Base-by-base conservation (phyloP, 2,113 vertebrate genomes). In the Chauna torquata region DNA sequence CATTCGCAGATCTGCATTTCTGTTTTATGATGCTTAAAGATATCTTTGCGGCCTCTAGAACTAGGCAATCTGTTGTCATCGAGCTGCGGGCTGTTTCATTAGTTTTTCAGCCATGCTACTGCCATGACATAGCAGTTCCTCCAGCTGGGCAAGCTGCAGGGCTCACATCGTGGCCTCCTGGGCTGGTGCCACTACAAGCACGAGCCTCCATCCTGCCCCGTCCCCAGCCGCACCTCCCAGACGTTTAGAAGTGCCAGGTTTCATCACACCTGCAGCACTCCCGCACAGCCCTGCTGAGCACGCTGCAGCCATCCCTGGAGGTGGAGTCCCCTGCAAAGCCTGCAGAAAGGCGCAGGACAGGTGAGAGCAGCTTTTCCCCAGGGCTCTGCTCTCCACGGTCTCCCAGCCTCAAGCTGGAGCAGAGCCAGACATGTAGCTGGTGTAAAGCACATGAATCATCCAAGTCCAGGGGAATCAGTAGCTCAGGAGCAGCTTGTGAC, bases 341-440 rank as follows among this genome's bases (percentile, higher is more conserved):
- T 0, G 0, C 8, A 42, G 30, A n/a, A 9, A 36, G 40, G 22
- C 47, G 11, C 1, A 1, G 32, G 1, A 1, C 23, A n/a, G 32
- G 30, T 6, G 28, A 36, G 28, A 36, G 22, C 75, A 4, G 3
- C 58, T 16, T 70, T 17, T 32, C 34, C 75, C 36, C 5, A n/a
- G 2, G 32, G 49, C 64, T 65, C 47, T 11, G 0, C 13, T 58
- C 23, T 4, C 9, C 75, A 3, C 0, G 2, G 9, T 49, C 23
- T 34, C 64, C 36, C 9, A 1, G 2, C 17, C 45, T 32, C 32
- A 27, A 40, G 16, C 0, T 58, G 38, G 42, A 64, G 50, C 45
- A 36, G 47, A 40, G 45, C 30, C 87, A 64, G 45, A 13, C 12
- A 5, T 15, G 40, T 20, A 57, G 17, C 47, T 14, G 55, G 9